A percentile compares a stretch with the other conserved stretches of the same genome.
phyloP scores from a whole-genome alignment of 2,888 invertebrate genomes.

The Volucella inflata region DNA sequence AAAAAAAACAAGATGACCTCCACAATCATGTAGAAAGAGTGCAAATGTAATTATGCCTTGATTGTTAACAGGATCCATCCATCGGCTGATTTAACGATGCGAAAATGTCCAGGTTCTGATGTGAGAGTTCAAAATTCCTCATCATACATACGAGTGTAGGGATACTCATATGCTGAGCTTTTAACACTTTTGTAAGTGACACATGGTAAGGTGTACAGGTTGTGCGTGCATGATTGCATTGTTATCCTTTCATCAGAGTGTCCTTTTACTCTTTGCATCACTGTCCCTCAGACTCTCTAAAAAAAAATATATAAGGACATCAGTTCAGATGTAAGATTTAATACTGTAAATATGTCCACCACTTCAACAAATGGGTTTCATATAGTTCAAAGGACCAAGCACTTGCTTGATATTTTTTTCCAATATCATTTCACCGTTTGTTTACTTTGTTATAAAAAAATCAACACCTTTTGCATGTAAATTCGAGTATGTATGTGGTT shows the following conservation, averaged over 20 bases:
- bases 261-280: neutral
- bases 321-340: slow-evolving; percentile 44
- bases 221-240: slow-evolving; percentile 47
- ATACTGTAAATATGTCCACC: slow-evolving; percentile 51
- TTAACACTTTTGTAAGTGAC: slow-evolving; percentile 67
- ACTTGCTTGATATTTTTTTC: slow-evolving; percentile 10
- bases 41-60: slow-evolving; percentile 65
- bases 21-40: slow-evolving; percentile 42
- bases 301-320: slow-evolving; percentile 3
- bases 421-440: slow-evolving; percentile 14
- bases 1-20: slow-evolving; percentile 22
- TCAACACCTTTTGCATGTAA: neutral
- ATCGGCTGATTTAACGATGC: slow-evolving; percentile 58
- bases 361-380: slow-evolving; percentile 27
- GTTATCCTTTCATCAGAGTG: slow-evolving; percentile 47
- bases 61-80: slow-evolving; percentile 63
- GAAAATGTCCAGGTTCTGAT: slow-evolving; percentile 19
- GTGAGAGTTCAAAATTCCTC: neutral
- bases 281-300: neutral
- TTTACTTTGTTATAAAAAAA: neutral
- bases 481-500: too few species aligned
- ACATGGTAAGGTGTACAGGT: slow-evolving; percentile 37
- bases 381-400: slow-evolving; percentile 38
- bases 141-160: neutral
- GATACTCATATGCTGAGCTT: neutral